A percentile compares a stretch with the other conserved stretches of the same genome.
These are phyloP conservation scores for Drosophila neotestacea DNA, from an alignment of 2,888 invertebrate species.

Conservation along the genomic window DNA sequence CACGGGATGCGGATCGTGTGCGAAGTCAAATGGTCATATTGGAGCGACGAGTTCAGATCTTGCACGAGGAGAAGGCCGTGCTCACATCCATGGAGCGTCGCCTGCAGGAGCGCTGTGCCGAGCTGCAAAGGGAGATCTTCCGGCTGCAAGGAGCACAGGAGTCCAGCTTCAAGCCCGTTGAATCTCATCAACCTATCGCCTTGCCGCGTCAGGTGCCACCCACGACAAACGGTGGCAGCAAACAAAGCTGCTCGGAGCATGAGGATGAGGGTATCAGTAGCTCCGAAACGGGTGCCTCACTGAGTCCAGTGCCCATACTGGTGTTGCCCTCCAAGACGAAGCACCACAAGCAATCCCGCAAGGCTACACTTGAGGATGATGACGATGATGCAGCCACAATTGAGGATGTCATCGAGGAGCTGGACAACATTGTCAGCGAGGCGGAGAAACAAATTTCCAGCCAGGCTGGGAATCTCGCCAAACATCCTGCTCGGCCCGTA, in stretches of 20 bases:
- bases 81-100: conserved; percentile 90
- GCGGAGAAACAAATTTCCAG: conserved; percentile 89
- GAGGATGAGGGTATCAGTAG: conserved; percentile 96
- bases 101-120: conserved; percentile 91
- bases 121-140: conserved; percentile 90
- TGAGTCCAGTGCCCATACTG: conserved; percentile 89
- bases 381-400: conserved; percentile 90
- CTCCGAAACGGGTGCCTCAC: conserved; percentile 90
- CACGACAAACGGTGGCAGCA: conserved; percentile 60
- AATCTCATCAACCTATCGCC: conserved; percentile 82
- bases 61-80: conserved; percentile 92
- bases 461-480: conserved; percentile 68
- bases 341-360: conserved; percentile 72
- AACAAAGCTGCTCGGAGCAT: conserved; percentile 89
- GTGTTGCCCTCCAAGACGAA: conserved; percentile 79
- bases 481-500: conserved; percentile 36
- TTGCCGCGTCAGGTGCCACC: conserved; percentile 84
- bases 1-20: conserved; percentile 90
- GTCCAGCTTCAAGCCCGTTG: conserved; percentile 82
- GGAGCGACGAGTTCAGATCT: conserved; percentile 90
- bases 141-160: conserved; percentile 86
- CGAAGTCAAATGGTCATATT: conserved; percentile 89
- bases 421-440: conserved; percentile 93
- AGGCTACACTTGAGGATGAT: conserved; percentile 46
- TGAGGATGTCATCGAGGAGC: conserved; percentile 94